Evolutionary conservation across 2,888 invertebrate species (phyloP).

Genomic region (Caenorhabditis angaria): DNA sequence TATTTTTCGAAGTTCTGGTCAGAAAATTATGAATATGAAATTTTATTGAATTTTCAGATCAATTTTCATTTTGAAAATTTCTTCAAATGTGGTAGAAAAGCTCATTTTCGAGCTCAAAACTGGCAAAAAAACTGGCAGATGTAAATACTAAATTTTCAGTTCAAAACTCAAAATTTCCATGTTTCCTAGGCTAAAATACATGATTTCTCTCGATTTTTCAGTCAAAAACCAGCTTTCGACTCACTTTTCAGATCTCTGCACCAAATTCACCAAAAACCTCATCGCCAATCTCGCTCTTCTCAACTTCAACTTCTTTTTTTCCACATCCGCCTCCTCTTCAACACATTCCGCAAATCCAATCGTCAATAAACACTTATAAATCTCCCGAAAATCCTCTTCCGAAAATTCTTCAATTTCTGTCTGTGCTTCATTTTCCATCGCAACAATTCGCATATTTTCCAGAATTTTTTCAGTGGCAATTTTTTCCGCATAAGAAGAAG

Average conservation of each 20-base stretch:
- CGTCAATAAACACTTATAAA: neutral
- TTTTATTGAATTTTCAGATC: no score
- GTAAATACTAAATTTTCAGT: no score
- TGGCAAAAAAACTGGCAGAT: no score
- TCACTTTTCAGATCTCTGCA: slow-evolving; percentile 16
- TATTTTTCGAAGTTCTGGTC: no score
- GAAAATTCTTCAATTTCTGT: neutral
- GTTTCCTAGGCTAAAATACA: no score
- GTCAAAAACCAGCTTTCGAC: no score
- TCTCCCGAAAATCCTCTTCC: neutral
- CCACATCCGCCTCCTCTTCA: neutral
- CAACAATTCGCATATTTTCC: neutral
- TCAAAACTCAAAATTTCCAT: slow-evolving; percentile 1
- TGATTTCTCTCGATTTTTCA: no score
- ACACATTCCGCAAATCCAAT: neutral
- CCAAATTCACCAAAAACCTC: slow-evolving; percentile 19
- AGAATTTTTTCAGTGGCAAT: neutral
- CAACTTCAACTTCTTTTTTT: neutral
- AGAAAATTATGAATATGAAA: no score
- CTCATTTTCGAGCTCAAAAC: no score
- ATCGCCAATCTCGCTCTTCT: neutral
- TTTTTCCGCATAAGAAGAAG: no score
- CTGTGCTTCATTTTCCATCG: neutral
- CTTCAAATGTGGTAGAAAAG: no score
- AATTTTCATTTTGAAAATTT: no score